Evolutionary conservation across 2,888 invertebrate genomes (phyloP).

Genomic region (Nomada hirtipes): DNA sequence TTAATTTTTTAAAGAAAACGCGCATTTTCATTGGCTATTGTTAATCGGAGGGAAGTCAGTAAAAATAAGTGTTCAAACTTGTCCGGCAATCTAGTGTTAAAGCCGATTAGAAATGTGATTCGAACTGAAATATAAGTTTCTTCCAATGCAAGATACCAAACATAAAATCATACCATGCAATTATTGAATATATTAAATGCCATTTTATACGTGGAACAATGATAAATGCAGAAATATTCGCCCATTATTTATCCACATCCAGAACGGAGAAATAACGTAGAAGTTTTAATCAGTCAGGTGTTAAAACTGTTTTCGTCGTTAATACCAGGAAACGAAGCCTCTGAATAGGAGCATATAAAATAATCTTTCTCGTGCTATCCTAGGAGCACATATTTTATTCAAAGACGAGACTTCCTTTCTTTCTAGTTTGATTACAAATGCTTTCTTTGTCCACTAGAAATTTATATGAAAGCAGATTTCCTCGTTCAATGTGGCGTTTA

Average conservation of each 20-base stretch:
- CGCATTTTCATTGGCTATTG: too few species aligned
- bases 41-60: too few species aligned
- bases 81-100: too few species aligned
- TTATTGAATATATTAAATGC: too few species aligned
- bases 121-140: too few species aligned
- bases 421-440: conserved; percentile 12
- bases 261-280: too few species aligned
- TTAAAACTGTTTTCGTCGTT: neutral
- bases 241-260: neutral
- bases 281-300: neutral
- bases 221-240: neutral
- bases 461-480: conserved; percentile 33
- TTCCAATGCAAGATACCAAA: too few species aligned
- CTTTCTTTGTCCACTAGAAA: conserved; percentile 18
- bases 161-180: too few species aligned
- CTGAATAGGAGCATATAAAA: neutral
- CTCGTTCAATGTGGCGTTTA: conserved; percentile 4
- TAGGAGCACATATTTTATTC: neutral
- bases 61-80: too few species aligned
- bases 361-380: neutral
- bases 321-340: neutral
- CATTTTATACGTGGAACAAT: too few species aligned
- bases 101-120: too few species aligned
- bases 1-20: too few species aligned
- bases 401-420: neutral